A percentile compares a stretch with the other conserved stretches of the same genome.
These are phyloP conservation scores for Eupelmus urozonus DNA, from an alignment of 2,888 invertebrate genomes.

Conservation along the genomic window DNA sequence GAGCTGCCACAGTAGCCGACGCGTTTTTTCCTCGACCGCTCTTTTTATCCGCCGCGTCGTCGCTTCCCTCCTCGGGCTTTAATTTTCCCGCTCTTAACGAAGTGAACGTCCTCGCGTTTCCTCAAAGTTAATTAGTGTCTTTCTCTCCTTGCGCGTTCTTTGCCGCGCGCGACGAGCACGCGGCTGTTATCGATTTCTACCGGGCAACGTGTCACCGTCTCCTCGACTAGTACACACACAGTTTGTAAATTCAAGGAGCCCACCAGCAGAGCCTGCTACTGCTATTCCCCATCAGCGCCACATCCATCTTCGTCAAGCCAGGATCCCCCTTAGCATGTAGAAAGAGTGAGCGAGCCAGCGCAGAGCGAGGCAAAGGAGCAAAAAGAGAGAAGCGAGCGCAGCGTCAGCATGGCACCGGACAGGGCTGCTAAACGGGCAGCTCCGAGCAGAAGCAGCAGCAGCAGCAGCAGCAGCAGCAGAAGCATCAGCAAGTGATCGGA, in stretches of 20 bases:
- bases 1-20: neutral
- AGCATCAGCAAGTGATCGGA: neutral
- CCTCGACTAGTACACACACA: too few species aligned
- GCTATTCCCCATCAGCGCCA: neutral
- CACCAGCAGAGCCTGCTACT: neutral
- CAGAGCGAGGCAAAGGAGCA: neutral
- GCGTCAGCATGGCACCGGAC: conserved; percentile 69
- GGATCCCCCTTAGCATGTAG: neutral
- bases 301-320: neutral
- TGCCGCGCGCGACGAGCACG: too few species aligned
- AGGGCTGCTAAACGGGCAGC: conserved; percentile 65
- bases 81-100: too few species aligned
- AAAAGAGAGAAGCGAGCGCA: conserved; percentile 49
- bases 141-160: neutral
- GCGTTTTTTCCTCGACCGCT: too few species aligned
- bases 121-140: conserved; percentile 7
- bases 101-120: too few species aligned
- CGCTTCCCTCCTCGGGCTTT: too few species aligned
- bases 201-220: too few species aligned
- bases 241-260: too few species aligned
- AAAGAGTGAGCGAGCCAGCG: too few species aligned
- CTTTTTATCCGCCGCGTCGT: neutral
- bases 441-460: conserved; percentile 58
- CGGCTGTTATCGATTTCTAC: too few species aligned
- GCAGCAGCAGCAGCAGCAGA: conserved; percentile 49